These are phyloP conservation scores for Homarus gammarus DNA, from an alignment of 2,888 invertebrate genomes.

Conservation along the genomic window DNA sequence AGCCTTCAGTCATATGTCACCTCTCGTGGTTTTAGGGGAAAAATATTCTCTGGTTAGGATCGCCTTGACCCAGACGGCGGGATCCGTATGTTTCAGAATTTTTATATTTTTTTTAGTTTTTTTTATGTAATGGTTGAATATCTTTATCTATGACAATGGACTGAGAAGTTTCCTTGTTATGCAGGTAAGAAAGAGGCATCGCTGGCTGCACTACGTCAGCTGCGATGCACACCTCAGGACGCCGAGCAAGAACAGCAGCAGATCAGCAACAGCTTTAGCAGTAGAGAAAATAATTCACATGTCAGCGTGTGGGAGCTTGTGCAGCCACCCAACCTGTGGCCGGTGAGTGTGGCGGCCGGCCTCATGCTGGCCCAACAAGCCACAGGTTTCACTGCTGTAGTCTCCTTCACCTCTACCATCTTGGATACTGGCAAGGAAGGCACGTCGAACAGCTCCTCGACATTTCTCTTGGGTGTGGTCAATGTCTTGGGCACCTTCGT, in stretches of 20 bases:
- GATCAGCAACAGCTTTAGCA: background rate
- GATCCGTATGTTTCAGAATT: no score
- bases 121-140: no score
- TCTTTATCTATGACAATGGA: no score
- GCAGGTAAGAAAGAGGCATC: slow-evolving; percentile 34
- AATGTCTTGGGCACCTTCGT: slow-evolving; percentile 52
- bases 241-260: slow-evolving; percentile 41
- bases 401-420: slow-evolving; percentile 60
- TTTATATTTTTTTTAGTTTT: no score
- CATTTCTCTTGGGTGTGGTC: slow-evolving; percentile 45
- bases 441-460: background rate
- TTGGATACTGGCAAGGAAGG: slow-evolving; percentile 42
- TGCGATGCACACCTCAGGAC: slow-evolving; percentile 4
- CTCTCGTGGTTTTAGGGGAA: no score
- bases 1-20: no score
- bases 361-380: slow-evolving; percentile 64
- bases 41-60: no score
- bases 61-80: no score
- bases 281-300: background rate
- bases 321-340: slow-evolving; percentile 50
- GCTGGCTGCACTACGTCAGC: slow-evolving; percentile 17
- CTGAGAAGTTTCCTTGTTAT: no score
- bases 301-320: slow-evolving; percentile 20
- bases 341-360: slow-evolving; percentile 26
- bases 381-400: slow-evolving; percentile 58